Base-by-base conservation (phyloP, 2,797 vertebrate species). In the Sebastes aleutianus region DNA sequence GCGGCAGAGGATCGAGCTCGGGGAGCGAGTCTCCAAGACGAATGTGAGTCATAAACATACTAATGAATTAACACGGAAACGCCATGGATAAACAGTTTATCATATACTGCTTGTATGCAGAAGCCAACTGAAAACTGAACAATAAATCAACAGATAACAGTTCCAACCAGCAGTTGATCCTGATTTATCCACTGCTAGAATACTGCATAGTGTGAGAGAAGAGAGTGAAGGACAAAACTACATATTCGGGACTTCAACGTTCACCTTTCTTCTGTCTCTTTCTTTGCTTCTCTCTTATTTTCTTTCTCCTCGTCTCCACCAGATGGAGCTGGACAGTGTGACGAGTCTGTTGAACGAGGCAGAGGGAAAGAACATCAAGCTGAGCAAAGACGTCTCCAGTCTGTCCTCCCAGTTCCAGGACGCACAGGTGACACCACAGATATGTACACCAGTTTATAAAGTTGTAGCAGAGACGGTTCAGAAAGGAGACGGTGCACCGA, bases 351-450 rank as follows among this genome's bases (percentile, higher is more conserved):
- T 99, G 78, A 99, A 95, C 0, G 98, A 99, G 75, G 96, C 96
- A 0, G 98, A 99, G 80, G 96, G 97, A 65, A 99, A 98, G 92
- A 96, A 96, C 80, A 98, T 98, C 89, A 99, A 99, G 85, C 80
- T 99, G 91, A 96, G 96, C 76, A 99, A 98, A 94, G 98, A 99
- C 0, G 95, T 98, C 61, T 94, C 97, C 14, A 91, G 96, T 53
- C 92, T 99, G 47, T 92, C 95, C 82, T 97, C 98, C 53, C 98
- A 99, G 92, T 95, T 99, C 12, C 98, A 99, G 70, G 98, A 99
- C 2, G 91, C 96, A 2, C 98, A 99, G 96, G 98, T 98, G 79
- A 14, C 58, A 0, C 20, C 13, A 2, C 39, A 10, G 3, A 5
- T 1, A 62, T 0, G 29, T 10, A 29, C 22, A 3, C 18, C 61